Base-by-base conservation (phyloP, 2,797 vertebrate genomes). In the Cichlasoma orientale region DNA sequence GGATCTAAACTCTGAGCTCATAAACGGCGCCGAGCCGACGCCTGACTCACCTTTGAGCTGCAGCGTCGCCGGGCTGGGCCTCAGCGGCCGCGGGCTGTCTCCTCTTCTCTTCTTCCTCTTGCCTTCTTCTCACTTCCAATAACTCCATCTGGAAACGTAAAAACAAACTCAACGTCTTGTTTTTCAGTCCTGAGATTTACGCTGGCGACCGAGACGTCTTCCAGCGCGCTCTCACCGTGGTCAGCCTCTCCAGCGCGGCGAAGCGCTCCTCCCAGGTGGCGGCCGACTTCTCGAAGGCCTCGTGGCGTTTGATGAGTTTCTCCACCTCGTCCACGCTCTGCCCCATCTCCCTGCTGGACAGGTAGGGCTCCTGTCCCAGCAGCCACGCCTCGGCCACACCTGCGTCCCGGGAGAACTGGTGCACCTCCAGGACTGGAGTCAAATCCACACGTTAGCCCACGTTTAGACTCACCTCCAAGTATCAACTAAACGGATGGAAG, bases 231-330 rank as follows among this genome's bases (percentile, higher is more conserved):
- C 96, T 94, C 82, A 99, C 98, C 89, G 98, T 99, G 10, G 98
- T 99, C 93, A 99, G 93, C 88, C 98, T 96, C 90, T 99, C 98
- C 92, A 99, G 93, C 0, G 97, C 98, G 0, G 97, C 94, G 90
- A 99, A 99, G 53, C 98, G 96, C 82, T 99, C 98, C 14, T 99
- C 98, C 98, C 98, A 99, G 76, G 97, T 99, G 11, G 98, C 98
- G 8, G 98, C 98, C 0, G 98, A 99, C 92, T 99, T 99, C 89
- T 99, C 98, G 59, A 99, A 99, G 1, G 98, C 98, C 93, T 99
- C 98, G 0, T 99, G 98, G 53, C 98, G 94, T 88, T 99, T 99
- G 93, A 99, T 98, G 80, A 99, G 93, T 33, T 99, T 99, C 94
- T 99, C 98, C 89, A 99, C 98, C 86, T 99, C 98, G 1, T 99